phyloP scores from a whole-genome alignment of 2,888 invertebrate species.

The Athalia rosae region DNA sequence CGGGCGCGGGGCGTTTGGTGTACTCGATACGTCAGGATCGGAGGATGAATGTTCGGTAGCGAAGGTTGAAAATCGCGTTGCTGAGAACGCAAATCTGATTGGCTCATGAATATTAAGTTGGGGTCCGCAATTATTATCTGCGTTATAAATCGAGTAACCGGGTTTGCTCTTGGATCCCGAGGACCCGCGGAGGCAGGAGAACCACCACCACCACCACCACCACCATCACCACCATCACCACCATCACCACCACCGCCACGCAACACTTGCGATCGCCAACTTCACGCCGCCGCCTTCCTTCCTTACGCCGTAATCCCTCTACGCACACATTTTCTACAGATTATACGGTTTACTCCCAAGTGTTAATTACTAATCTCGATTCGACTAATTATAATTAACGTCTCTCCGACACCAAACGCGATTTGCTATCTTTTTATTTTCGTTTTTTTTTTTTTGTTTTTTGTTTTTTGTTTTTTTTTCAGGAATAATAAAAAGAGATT shows the following conservation, averaged over 20 bases:
- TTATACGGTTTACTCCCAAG: slow-evolving; percentile 64
- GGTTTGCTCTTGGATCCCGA: slow-evolving; percentile 4
- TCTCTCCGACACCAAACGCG: slow-evolving; percentile 60
- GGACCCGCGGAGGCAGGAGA: too few species aligned
- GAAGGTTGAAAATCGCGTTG: slow-evolving; percentile 58
- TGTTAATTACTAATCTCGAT: slow-evolving; percentile 72
- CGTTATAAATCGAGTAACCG: slow-evolving; percentile 69
- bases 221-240: too few species aligned
- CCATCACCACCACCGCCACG: too few species aligned
- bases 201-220: too few species aligned
- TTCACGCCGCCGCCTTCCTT: not conserved
- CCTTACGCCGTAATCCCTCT: slow-evolving; percentile 7
- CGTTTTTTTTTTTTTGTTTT: not conserved
- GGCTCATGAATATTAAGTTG: slow-evolving; percentile 74
- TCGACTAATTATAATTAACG: slow-evolving; percentile 73
- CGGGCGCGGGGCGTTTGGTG: slow-evolving; percentile 27
- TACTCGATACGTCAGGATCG: slow-evolving; percentile 42
- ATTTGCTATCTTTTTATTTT: not conserved
- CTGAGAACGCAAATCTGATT: slow-evolving; percentile 71
- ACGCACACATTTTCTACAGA: not conserved
- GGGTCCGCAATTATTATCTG: slow-evolving; percentile 73
- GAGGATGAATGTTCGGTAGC: slow-evolving; percentile 48
- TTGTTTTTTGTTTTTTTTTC: too few species aligned
- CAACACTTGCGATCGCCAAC: not conserved
- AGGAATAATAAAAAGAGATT: not conserved